These are phyloP conservation scores for Nematolebias whitei DNA, from an alignment of 2,113 vertebrate genomes.

Conservation along the genomic window DNA sequence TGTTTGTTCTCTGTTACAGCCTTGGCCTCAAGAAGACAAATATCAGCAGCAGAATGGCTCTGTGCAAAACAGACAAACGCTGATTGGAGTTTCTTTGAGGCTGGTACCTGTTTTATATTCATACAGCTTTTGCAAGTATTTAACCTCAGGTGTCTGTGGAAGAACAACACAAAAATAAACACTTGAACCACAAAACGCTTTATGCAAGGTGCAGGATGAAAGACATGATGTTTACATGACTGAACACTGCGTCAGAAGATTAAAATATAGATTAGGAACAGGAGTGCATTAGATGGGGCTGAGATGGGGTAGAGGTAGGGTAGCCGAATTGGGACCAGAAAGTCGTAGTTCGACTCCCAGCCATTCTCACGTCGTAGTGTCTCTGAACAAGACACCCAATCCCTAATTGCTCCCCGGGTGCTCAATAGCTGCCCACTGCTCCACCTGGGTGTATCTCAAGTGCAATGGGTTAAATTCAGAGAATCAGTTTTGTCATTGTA, in stretches of 20 bases:
- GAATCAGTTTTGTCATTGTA: no score
- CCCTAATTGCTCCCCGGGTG: no score
- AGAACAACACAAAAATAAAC: neutral
- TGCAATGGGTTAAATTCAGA: no score
- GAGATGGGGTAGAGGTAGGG: no score
- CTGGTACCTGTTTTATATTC: neutral
- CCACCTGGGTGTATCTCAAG: no score
- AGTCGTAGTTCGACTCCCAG: no score
- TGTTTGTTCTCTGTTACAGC: slow-evolving; percentile 60
- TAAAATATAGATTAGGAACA: slow-evolving; percentile 16
- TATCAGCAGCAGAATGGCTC: slow-evolving; percentile 37
- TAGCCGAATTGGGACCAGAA: no score
- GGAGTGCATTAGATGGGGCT: no score
- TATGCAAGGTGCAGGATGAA: neutral
- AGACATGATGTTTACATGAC: slow-evolving; percentile 2
- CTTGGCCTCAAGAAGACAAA: slow-evolving; percentile 48
- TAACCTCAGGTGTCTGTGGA: neutral
- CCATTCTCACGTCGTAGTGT: no score
- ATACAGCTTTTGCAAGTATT: slow-evolving; percentile 4
- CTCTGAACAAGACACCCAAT: no score
- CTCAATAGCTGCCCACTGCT: no score
- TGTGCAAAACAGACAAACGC: neutral
- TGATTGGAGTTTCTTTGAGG: neutral
- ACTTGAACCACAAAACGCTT: slow-evolving; percentile 1
- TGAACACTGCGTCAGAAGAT: slow-evolving; percentile 17